Conservation (phyloP, 1,140 invertebrate species). For the Macrotrachela quadricornifera region DNA sequence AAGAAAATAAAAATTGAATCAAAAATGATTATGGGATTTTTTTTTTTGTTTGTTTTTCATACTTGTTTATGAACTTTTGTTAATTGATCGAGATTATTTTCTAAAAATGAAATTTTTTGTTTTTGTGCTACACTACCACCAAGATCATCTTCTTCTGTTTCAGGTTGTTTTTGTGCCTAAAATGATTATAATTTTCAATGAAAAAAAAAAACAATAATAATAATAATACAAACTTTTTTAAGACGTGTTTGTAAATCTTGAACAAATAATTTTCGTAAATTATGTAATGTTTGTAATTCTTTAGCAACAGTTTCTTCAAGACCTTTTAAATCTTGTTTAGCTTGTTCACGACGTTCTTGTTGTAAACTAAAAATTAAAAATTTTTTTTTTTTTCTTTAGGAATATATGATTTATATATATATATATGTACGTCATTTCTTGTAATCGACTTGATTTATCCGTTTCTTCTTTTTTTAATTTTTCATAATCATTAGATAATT, state of each 20-base stretch:
- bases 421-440: constrained; percentile 49
- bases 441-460: constrained; percentile 77
- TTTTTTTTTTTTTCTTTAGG: too few relatives aligned
- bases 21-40: too few relatives aligned
- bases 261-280: constrained; percentile 86
- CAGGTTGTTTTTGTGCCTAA: background rate
- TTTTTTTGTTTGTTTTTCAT: too few relatives aligned
- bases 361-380: constrained; percentile 32
- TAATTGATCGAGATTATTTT: constrained; percentile 94
- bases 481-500: constrained; percentile 79
- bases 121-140: constrained; percentile 1
- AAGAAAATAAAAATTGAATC: too few relatives aligned
- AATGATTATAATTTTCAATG: background rate
- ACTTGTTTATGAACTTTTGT: constrained; percentile 61
- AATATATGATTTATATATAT: too few relatives aligned
- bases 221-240: constrained; percentile 3
- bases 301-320: constrained; percentile 44
- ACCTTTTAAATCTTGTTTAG: constrained; percentile 81
- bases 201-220: background rate
- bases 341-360: constrained; percentile 55
- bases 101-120: constrained; percentile 77
- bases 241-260: constrained; percentile 61
- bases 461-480: constrained; percentile 76
- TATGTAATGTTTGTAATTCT: constrained; percentile 89
- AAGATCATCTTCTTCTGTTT: background rate